Evolutionary conservation across 2,888 invertebrate genomes (phyloP).

Genomic region (Drosophila austrosaltans): DNA sequence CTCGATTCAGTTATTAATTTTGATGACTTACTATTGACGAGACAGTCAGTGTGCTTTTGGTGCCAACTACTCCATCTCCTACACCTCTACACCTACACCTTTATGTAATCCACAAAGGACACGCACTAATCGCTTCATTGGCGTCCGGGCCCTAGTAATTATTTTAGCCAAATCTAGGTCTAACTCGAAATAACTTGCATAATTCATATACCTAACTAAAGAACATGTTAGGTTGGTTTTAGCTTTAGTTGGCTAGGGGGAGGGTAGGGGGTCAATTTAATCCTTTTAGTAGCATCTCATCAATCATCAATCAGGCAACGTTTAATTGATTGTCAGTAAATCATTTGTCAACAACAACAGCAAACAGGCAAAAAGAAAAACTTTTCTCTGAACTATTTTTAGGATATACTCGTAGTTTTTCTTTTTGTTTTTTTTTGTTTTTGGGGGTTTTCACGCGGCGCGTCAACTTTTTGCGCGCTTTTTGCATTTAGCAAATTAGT

Average conservation of each 20-base stretch:
- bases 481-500: conserved; percentile 75
- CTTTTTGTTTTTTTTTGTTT: conserved; percentile 29
- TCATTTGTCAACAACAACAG: conserved; percentile 66
- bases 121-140: conserved; percentile 61
- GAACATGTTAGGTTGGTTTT: background rate
- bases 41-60: too few species aligned
- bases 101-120: conserved; percentile 35
- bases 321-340: conserved; percentile 74
- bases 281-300: conserved; percentile 66
- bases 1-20: conserved; percentile 62
- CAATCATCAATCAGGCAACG: conserved; percentile 67
- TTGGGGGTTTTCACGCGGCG: conserved; percentile 44
- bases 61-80: too few species aligned
- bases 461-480: conserved; percentile 27
- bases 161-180: conserved; percentile 18
- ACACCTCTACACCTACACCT: background rate
- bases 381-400: conserved; percentile 53
- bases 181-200: conserved; percentile 42
- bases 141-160: conserved; percentile 41
- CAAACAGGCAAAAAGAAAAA: conserved; percentile 41
- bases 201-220: conserved; percentile 50
- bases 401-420: conserved; percentile 36
- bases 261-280: conserved; percentile 55
- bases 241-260: background rate
- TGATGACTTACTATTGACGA: conserved; percentile 41